Base-by-base conservation (phyloP, 2,888 invertebrate species). In the Periphyllus acericola region DNA sequence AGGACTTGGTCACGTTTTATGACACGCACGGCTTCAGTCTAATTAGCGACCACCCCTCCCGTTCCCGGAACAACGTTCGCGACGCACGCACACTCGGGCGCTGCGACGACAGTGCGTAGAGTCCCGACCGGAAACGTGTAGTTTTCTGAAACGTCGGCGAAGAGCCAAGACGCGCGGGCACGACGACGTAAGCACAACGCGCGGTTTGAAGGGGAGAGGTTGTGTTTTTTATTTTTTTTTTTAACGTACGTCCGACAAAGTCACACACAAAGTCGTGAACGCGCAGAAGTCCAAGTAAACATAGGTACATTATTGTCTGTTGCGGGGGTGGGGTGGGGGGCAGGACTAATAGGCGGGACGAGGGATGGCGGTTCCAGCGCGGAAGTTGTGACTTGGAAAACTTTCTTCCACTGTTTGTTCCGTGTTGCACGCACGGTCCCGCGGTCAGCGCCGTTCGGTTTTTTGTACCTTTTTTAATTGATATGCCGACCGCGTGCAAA, bases 1-100 rank as follows among this genome's bases (percentile, higher is more conserved):
- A 71, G 29, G 29, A 71, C 71, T 71, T 17, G 71, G 78, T 76
- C 84, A 85, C 84, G 84, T 85, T 85, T 85, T 76, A 84, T 66
- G 84, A 84, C 84, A 32, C 84, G 84, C 84, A 55, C 84, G 40
- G 76, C 29, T 66, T 36, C 76, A 36, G 68, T 78, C 76, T 78
- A 85, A 85, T 85, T 85, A 85, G 46, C 78, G 78, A 9, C 84
- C 46, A 25, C 19, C 68, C 14, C 25, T 17, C 32, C 5, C 6
- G 21, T 5, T 11, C 40, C 21, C 40, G 14, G 14, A 1, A 1
- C 55, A 19, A 55, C 6, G 21, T 8, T n/a, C 76, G n/a, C 76
- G 32, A 46, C 11, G 9, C 46, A 46, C 46, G n/a, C n/a, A 9
- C 46, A 9, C 14, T 8, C 1, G 46, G 0, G 40, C 40, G 9